Evolutionary conservation across 2,113 vertebrate genomes (phyloP).

Genomic region (Oriolus oriolus): DNA sequence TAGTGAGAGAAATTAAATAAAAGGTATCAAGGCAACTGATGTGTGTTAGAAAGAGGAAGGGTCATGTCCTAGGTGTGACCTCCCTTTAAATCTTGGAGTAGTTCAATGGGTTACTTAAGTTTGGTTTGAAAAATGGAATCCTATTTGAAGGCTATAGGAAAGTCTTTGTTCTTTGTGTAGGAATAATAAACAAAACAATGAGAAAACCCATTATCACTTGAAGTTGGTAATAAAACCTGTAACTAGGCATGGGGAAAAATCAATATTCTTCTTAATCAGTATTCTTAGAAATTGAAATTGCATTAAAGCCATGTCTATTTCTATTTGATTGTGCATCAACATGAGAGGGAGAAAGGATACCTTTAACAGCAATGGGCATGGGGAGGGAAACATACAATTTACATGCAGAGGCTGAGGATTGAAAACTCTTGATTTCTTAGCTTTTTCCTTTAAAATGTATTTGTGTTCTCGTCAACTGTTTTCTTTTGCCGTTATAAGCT

Average conservation of each 20-base stretch:
- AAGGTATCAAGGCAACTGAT: background rate
- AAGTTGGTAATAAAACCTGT: background rate
- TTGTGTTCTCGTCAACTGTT: background rate
- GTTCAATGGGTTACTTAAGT: background rate
- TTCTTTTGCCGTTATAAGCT: background rate
- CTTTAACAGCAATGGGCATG: background rate
- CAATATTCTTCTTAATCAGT: background rate
- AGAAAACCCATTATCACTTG: background rate
- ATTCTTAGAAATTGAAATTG: background rate
- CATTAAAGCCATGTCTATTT: background rate
- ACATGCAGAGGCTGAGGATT: background rate
- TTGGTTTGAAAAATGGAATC: background rate
- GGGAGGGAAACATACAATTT: background rate
- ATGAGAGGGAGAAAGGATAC: background rate
- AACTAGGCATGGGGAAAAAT: background rate
- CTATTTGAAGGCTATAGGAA: background rate
- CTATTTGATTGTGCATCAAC: background rate
- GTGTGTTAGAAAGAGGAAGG: background rate
- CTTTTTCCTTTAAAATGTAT: background rate
- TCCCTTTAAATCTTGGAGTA: background rate
- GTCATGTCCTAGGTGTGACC: background rate
- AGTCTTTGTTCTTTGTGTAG: background rate
- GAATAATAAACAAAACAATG: background rate
- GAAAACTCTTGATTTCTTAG: background rate
- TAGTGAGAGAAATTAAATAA: background rate